A percentile compares a stretch with the other conserved stretches of the same genome.
Evolutionary conservation across 2,113 vertebrate genomes (phyloP).

Genomic region (Mormyrus iriodes): DNA sequence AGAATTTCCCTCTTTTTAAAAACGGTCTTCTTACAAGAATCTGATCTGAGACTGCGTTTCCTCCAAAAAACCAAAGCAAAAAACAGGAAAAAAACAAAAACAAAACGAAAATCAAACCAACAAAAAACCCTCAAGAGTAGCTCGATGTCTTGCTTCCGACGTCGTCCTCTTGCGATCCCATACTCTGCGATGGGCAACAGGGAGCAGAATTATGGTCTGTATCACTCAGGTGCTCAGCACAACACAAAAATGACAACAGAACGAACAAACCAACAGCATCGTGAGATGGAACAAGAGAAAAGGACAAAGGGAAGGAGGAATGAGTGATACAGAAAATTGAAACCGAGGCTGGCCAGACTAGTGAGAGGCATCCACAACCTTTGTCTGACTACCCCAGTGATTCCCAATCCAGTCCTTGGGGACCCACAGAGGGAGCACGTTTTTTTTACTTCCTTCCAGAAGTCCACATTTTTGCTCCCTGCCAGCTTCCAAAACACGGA

Average conservation of each 20-base stretch:
- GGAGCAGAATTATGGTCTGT: background rate
- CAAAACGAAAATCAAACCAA: background rate
- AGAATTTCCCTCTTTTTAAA: constrained; percentile 49
- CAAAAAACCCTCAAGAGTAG: constrained; percentile 80
- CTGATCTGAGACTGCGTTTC: constrained; percentile 44
- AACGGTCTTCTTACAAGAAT: constrained; percentile 53
- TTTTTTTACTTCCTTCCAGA: background rate
- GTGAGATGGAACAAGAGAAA: background rate
- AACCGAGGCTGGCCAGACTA: background rate
- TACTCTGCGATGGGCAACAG: constrained; percentile 69
- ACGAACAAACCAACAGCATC: background rate
- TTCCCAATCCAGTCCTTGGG: background rate
- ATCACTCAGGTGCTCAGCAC: background rate
- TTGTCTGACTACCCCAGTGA: background rate
- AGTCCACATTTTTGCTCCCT: background rate
- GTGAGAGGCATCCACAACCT: background rate
- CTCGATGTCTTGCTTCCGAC: constrained; percentile 98
- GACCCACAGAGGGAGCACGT: background rate
- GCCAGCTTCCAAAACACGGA: background rate
- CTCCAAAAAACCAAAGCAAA: background rate
- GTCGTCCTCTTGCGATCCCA: constrained; percentile 97
- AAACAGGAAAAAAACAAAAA: no score
- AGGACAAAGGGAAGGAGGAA: background rate
- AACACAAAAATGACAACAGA: background rate
- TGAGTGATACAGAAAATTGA: background rate